Conservation (phyloP, 2,113 vertebrate species). For the Lota lota region DNA sequence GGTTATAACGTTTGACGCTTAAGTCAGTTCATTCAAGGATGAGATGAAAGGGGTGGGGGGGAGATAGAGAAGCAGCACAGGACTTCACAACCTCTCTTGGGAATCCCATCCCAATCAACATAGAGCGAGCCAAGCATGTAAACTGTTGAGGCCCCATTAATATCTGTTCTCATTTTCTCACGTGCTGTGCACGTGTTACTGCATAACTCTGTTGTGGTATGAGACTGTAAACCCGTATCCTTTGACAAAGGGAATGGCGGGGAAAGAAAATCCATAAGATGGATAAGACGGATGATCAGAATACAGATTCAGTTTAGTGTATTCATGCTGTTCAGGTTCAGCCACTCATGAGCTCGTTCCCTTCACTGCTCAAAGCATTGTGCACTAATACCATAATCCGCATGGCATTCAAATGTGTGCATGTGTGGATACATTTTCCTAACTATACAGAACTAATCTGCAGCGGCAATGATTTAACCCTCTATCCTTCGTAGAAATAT, state of each 20-base stretch:
- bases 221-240: background rate
- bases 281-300: background rate
- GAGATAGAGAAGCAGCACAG: background rate
- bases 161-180: background rate
- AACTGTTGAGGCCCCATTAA: slow-evolving; percentile 5
- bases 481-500: slow-evolving; percentile 13
- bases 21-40: slow-evolving; percentile 7
- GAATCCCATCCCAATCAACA: background rate
- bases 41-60: background rate
- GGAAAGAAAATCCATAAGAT: background rate
- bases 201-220: background rate
- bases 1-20: no score
- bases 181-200: background rate
- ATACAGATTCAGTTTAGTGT: background rate
- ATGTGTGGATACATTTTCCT: slow-evolving; percentile 31
- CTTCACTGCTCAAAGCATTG: no score
- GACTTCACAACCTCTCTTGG: background rate
- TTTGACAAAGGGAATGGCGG: background rate
- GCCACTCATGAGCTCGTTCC: no score
- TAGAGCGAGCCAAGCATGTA: slow-evolving; percentile 2
- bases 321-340: no score
- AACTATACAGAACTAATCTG: slow-evolving; percentile 35
- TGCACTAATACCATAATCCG: no score
- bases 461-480: slow-evolving; percentile 6
- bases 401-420: no score